These are phyloP conservation scores for Ptychoptera contaminata DNA, from an alignment of 2,888 invertebrate species.

Conservation along the genomic window DNA sequence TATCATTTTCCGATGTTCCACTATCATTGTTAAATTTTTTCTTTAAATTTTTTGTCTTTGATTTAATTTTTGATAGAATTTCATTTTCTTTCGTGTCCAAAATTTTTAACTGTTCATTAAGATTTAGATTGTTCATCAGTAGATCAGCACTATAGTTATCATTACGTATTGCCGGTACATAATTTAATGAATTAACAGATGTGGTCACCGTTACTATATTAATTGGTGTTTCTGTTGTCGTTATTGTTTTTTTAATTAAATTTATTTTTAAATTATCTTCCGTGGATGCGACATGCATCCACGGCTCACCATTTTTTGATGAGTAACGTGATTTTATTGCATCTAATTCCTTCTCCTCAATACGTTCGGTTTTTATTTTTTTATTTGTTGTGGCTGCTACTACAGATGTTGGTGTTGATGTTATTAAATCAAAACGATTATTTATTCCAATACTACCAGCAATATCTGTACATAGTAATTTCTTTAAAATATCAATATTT, in stretches of 20 bases:
- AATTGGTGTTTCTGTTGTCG: slow-evolving; percentile 8
- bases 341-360: too few relatives aligned
- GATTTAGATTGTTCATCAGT: slow-evolving; percentile 23
- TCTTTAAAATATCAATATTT: slow-evolving; percentile 26
- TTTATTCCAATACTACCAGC: neutral
- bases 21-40: neutral
- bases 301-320: too few relatives aligned
- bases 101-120: slow-evolving; percentile 26
- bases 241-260: slow-evolving; percentile 5
- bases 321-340: too few relatives aligned
- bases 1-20: neutral
- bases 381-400: neutral
- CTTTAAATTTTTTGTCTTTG: neutral
- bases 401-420: neutral
- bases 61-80: slow-evolving; percentile 13
- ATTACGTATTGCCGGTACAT: neutral
- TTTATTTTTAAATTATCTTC: too few relatives aligned
- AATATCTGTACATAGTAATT: slow-evolving; percentile 19
- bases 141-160: slow-evolving; percentile 16
- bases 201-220: neutral
- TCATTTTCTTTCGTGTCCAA: slow-evolving; percentile 25
- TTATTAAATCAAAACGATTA: too few relatives aligned
- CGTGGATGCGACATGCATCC: too few relatives aligned
- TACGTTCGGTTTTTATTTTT: neutral
- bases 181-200: too few relatives aligned